Percentiles rank a stretch among this genome's conserved stretches.
These are phyloP conservation scores for Paracyclopina nana DNA, from an alignment of 1,140 invertebrate species.

Conservation along the genomic window DNA sequence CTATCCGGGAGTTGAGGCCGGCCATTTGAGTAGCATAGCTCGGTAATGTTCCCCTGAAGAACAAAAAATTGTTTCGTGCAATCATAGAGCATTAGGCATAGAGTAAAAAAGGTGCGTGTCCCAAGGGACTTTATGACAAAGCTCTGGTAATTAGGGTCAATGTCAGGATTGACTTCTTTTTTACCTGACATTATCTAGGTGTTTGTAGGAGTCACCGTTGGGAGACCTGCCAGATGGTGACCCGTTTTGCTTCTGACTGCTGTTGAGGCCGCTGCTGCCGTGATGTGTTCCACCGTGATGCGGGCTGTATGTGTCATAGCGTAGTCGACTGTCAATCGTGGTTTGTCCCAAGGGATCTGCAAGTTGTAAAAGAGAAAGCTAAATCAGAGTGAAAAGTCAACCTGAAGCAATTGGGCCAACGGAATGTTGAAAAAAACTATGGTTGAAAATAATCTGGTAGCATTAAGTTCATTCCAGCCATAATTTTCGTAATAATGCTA, in stretches of 20 bases:
- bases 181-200: too few relatives aligned
- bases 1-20: too few relatives aligned
- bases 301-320: constrained; percentile 7
- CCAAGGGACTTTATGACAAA: too few relatives aligned
- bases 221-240: too few relatives aligned
- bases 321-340: constrained; percentile 11
- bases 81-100: too few relatives aligned
- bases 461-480: too few relatives aligned
- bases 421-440: background rate
- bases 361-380: background rate
- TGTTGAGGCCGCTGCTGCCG: background rate
- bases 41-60: background rate
- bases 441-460: background rate
- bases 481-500: too few relatives aligned
- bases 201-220: too few relatives aligned
- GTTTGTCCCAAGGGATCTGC: constrained; percentile 8
- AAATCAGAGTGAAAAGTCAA: background rate
- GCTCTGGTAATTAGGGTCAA: too few relatives aligned
- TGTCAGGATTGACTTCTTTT: too few relatives aligned
- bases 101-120: too few relatives aligned
- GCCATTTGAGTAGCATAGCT: background rate
- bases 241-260: background rate
- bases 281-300: constrained; percentile 1
- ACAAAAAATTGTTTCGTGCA: too few relatives aligned
- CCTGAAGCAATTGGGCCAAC: background rate